Evolutionary conservation across 2,888 invertebrate species (phyloP), one percentile per base, ranked within the genome.

Genomic region (Drosophila niveifrons): DNA sequence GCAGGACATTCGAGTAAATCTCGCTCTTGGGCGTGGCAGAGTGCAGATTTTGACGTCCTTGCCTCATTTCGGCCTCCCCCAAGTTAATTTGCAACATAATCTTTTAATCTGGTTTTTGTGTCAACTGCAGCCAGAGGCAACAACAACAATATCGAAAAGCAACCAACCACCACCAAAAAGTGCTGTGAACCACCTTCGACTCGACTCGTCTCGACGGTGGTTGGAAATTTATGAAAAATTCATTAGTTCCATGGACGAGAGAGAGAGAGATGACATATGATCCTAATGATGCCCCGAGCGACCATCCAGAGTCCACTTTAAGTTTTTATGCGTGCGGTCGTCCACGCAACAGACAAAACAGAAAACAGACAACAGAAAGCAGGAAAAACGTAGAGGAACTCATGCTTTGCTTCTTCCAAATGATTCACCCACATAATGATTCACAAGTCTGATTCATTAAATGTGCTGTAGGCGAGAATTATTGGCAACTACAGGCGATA

Each of bases 51-150:
- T 46, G 47, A 39, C 47, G 29, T 31, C 36, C 17, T 15, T 39
- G 39, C 56, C 7, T 4, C 56, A 3, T 4, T 23, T 23, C 18
- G 18, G 18, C 18, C 18, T 66, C 78, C 77, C 80, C 67, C 73
- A 62, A 89, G 87, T 87, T 85, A 88, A 85, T 88, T 85, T 88
- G 87, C 84, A 88, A 89, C 87, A 86, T 85, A 88, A 85, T 85
- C 87, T 85, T 85, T 85, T 88, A 85, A 85, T 89, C 89, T 85
- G 84, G 87, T 83, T 85, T 87, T 88, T 87, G 83, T 84, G 83
- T 84, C 88, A 88, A 84, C 75, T 86, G 80, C 83, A 84, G 88
- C 66, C 66, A 52, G 36, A 48, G 55, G 41, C 47, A 63, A 15
- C 23, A 34, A 15, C 46, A 50, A 36, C 13, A 59, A 55, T 59